Percentiles rank a stretch among this genome's conserved stretches.
Conservation (phyloP, 2,888 invertebrate genomes). For the Thumatha senex region DNA sequence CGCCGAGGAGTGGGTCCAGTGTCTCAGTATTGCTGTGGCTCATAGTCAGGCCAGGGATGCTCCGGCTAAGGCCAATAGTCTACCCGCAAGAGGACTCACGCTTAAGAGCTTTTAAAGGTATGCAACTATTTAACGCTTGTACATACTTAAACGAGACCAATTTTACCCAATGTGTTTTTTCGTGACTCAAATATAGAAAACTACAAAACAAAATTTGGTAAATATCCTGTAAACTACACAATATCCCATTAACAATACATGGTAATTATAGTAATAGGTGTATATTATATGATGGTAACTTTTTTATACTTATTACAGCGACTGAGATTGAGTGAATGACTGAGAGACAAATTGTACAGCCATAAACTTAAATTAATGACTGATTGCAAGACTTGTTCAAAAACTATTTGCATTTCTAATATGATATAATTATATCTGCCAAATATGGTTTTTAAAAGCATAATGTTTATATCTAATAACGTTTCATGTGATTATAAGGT, state of each 20-base stretch:
- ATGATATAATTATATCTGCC: constrained; percentile 6
- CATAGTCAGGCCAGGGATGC: constrained; percentile 89
- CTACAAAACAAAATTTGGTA: too few relatives aligned
- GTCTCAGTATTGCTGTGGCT: constrained; percentile 95
- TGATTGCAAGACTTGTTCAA: constrained; percentile 30
- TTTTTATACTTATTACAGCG: too few relatives aligned
- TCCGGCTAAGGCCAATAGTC: constrained; percentile 77
- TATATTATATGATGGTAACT: too few relatives aligned
- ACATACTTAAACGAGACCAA: background rate
- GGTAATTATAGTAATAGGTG: too few relatives aligned
- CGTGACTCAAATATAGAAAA: too few relatives aligned
- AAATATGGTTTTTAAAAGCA: constrained; percentile 4
- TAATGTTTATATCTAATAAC: constrained; percentile 1
- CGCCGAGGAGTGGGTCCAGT: constrained; percentile 98
- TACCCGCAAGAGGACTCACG: constrained; percentile 76
- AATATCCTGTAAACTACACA: too few relatives aligned
- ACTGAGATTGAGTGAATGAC: background rate
- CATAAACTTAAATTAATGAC: constrained; percentile 15
- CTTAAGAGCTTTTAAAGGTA: constrained; percentile 68
- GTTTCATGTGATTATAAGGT: background rate
- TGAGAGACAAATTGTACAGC: background rate
- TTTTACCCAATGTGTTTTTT: background rate
- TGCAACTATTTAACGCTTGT: background rate
- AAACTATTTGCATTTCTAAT: constrained; percentile 28
- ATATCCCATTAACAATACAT: too few relatives aligned